These are phyloP conservation scores for Geotrypetes seraphini DNA, from an alignment of 2,797 vertebrate genomes.

Conservation along the genomic window DNA sequence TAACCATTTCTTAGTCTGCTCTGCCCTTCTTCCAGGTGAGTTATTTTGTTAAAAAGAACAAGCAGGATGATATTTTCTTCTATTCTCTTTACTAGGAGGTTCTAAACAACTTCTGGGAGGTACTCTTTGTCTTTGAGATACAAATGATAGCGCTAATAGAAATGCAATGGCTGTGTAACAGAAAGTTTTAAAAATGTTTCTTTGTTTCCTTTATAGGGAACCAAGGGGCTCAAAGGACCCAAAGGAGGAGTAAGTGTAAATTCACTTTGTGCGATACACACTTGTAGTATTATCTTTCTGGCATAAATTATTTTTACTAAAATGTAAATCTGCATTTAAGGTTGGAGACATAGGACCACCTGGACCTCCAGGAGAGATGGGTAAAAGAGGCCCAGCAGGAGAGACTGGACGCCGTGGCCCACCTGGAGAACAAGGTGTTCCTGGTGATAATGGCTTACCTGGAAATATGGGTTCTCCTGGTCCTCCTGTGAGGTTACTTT, in stretches of 20 bases:
- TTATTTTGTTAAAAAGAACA: too few species aligned
- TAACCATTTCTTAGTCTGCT: too few species aligned
- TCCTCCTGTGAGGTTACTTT: conserved; percentile 55
- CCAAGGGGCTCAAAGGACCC: conserved; percentile 46
- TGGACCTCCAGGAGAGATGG: conserved; percentile 50
- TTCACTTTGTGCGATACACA: background rate
- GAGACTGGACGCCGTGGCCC: conserved; percentile 46
- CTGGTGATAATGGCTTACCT: conserved; percentile 48
- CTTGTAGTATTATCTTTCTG: background rate
- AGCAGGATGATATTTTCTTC: too few species aligned
- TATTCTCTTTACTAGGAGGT: too few species aligned
- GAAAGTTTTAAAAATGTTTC: conserved; percentile 2
- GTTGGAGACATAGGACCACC: conserved; percentile 44
- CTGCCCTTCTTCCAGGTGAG: too few species aligned
- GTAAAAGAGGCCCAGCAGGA: conserved; percentile 52
- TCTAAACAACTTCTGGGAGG: too few species aligned
- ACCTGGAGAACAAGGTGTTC: conserved; percentile 48
- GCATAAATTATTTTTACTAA: background rate
- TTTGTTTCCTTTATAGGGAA: conserved; percentile 38
- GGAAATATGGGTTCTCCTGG: conserved; percentile 57
- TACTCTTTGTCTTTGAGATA: too few species aligned
- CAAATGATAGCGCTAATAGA: too few species aligned
- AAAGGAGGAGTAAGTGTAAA: conserved; percentile 52
- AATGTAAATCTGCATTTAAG: conserved; percentile 23
- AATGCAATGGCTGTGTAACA: background rate